These are phyloP conservation scores for Brachionichthys hirsutus DNA, from an alignment of 2,113 vertebrate genomes.

Conservation along the genomic window DNA sequence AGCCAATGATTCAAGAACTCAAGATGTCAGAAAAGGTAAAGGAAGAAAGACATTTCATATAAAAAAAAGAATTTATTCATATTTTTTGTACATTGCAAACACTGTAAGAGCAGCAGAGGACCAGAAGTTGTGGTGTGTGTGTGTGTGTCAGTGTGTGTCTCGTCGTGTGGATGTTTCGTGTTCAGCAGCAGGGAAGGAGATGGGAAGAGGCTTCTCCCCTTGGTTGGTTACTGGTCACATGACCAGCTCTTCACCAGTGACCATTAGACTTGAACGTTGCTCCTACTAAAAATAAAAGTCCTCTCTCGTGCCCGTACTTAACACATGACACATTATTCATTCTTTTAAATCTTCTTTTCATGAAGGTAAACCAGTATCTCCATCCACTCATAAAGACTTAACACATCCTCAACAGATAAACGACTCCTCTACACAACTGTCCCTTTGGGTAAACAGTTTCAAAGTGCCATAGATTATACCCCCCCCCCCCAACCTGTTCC, in stretches of 20 bases:
- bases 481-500: conserved; percentile 2
- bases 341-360: conserved; percentile 54
- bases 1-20: background rate
- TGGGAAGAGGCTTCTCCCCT: conserved; percentile 59
- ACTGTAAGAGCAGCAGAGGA: conserved; percentile 82
- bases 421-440: conserved; percentile 41
- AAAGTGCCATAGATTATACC: conserved; percentile 71
- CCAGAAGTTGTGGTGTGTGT: conserved; percentile 67
- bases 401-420: conserved; percentile 10
- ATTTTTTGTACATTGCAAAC: conserved; percentile 81
- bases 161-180: conserved; percentile 45
- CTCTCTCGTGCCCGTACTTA: conserved; percentile 45
- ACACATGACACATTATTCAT: conserved; percentile 52
- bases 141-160: conserved; percentile 56
- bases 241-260: conserved; percentile 38
- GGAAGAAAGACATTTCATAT: conserved; percentile 18
- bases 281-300: conserved; percentile 55
- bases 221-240: conserved; percentile 74
- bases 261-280: conserved; percentile 57
- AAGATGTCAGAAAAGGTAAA: background rate
- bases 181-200: conserved; percentile 85
- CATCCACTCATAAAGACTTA: conserved; percentile 27
- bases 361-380: conserved; percentile 45
- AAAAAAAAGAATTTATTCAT: conserved; percentile 83
- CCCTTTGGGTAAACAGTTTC: conserved; percentile 64